These are phyloP conservation scores for Turritopsis dohrnii DNA, from an alignment of 30 jellyfish, hydroid and myxozoan genomes.

Conservation along the genomic window DNA sequence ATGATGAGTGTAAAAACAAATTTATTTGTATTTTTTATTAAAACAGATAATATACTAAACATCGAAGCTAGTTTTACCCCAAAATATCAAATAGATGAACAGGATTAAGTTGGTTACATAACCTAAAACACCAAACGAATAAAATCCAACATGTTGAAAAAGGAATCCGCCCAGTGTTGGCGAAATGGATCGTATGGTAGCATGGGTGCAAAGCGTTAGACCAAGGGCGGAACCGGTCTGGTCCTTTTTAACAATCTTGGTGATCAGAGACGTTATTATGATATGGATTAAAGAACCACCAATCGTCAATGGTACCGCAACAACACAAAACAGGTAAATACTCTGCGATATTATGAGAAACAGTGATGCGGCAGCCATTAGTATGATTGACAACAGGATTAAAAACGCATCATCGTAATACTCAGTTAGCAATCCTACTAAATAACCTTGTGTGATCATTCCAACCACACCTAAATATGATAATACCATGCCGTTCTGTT, in stretches of 20 bases:
- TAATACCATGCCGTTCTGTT: slow-evolving; percentile 79
- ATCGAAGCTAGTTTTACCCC: background rate
- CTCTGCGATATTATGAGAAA: slow-evolving; percentile 23
- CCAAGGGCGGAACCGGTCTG: slow-evolving; percentile 38
- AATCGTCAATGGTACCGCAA: slow-evolving; percentile 25
- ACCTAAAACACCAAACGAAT: slow-evolving; percentile 29
- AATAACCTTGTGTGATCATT: slow-evolving; percentile 36
- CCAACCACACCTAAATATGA: slow-evolving; percentile 83
- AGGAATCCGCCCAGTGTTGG: slow-evolving; percentile 36
- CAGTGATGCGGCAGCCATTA: slow-evolving; percentile 27
- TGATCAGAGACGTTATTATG: slow-evolving; percentile 18
- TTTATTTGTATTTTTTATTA: no score
- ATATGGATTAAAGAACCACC: slow-evolving; percentile 33
- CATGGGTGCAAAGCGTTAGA: slow-evolving; percentile 25
- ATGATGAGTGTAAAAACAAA: no score
- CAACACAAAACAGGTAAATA: slow-evolving; percentile 18
- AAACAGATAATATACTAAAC: background rate
- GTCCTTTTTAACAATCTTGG: slow-evolving; percentile 25
- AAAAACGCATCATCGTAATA: slow-evolving; percentile 19
- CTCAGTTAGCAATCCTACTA: slow-evolving; percentile 18
- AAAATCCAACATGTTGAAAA: slow-evolving; percentile 26
- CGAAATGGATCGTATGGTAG: slow-evolving; percentile 15
- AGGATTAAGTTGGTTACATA: slow-evolving; percentile 1
- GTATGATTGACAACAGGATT: slow-evolving; percentile 15
- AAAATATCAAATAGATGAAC: slow-evolving; percentile 13